A percentile compares a stretch with the other conserved stretches of the same genome.
Conservation (phyloP, 2,888 invertebrate genomes). For the Ormia ochracea region DNA sequence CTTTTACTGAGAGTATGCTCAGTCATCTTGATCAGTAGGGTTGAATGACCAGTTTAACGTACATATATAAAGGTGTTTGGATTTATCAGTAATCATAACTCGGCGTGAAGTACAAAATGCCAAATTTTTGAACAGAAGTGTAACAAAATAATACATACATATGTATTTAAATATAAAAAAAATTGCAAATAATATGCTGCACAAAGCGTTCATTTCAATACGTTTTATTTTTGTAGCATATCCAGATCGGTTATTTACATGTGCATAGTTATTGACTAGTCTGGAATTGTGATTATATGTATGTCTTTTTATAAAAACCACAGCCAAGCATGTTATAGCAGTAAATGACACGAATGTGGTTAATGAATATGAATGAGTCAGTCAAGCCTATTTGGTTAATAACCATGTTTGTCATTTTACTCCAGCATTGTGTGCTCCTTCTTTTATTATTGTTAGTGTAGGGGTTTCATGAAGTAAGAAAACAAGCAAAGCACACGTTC, state of each 20-base stretch:
- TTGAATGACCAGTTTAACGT: no score
- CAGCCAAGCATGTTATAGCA: background rate
- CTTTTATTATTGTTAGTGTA: conserved; percentile 1
- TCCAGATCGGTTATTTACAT: background rate
- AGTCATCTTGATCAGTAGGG: no score
- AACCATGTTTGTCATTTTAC: conserved; percentile 26
- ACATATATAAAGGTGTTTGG: no score
- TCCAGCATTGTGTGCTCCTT: background rate
- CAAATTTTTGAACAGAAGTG: no score
- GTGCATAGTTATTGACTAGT: background rate
- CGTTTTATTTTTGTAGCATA: no score
- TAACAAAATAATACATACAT: no score
- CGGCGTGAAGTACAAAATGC: no score
- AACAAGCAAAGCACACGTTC: conserved; percentile 2
- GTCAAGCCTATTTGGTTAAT: conserved; percentile 11
- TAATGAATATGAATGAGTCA: conserved; percentile 58
- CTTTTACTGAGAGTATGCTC: no score
- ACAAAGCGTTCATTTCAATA: no score
- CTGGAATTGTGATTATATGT: conserved; percentile 4
- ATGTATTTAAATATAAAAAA: no score
- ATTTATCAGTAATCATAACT: no score
- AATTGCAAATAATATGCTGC: no score
- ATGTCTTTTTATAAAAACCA: conserved; percentile 11
- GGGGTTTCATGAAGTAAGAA: background rate
- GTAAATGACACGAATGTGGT: conserved; percentile 27